Base-by-base conservation (phyloP, 2,113 vertebrate genomes). In the Lagopus muta region DNA sequence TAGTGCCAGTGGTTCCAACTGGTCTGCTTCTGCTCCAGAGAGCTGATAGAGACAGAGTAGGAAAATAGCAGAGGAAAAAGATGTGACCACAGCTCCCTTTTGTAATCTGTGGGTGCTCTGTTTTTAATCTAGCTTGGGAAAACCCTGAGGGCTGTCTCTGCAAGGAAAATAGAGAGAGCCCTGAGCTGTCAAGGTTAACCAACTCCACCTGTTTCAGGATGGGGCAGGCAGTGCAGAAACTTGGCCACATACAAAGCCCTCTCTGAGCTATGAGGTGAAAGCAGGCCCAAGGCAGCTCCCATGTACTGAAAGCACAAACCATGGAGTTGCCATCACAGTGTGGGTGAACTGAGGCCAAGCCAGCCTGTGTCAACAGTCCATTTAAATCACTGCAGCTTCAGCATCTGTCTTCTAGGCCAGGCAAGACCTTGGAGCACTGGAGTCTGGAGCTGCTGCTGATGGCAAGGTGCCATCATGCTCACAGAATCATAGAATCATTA, bases 1-100 rank as follows among this genome's bases (percentile, higher is more conserved):
- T 6, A n/a, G 70, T 90, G 83, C 64, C 78, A 57, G 73, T 92
- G 93, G 93, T 77, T 96, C 92, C 93, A 85, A 74, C 47, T 90
- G 90, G 91, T 95, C 92, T 94, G 87, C 27, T 82, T 62, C 28
- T 13, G 34, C 67, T 76, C 43, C 21, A 36, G n/a, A 28, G 10
- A 67, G 13, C 0, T 52, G 25, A 62, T 34, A 38, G 58, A 70
- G 34, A 75, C 62, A 50, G 83, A 54, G 48, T 0, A 76, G 80
- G 55, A 85, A 91, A 95, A 78, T 1, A 87, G 19, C 71, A 6
- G 15, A 61, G 80, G 57, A 13, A 11, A 86, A 90, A 89, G 70
- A 79, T 16, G 78, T 54, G 45, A 57, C 82, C 22, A 54, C 2
- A 9, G 48, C 42, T 13, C 54, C 0, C 19, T 95, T 90, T 93